Evolutionary conservation across 1,140 invertebrate genomes (phyloP), one percentile per base, ranked within the genome.

Genomic region (Triops cancriformis): DNA sequence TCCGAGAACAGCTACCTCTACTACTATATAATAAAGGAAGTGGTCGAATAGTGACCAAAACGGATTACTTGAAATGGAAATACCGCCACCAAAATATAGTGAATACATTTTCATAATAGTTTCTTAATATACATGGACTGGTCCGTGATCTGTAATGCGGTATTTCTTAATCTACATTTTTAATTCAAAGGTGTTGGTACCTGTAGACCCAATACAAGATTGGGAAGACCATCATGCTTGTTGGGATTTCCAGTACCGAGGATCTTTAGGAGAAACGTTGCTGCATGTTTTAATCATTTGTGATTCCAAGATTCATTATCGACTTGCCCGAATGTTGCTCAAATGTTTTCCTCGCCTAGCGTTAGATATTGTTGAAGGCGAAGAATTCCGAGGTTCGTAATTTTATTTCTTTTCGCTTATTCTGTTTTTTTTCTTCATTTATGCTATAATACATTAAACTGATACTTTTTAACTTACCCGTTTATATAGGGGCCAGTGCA

Each of bases 171-270:
- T 41, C 27, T 11, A 37, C 3, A 73, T 73, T 72, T n/a, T 64
- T 73, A 72, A 45, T 1, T 78, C 28, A 72, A 26, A 92, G 86
- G 90, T 95, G 0, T 89, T 91, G 1, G 85, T 95, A 72, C 92
- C 93, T 5, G 93, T 95, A 76, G 93, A 93, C 85, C 94, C 93
- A 0, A 84, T 95, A 5, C 90, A 90, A 1, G 92, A 92, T 80
- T 96, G 94, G 94, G 87, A 87, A 76, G 94, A 96, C 83, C 94
- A 97, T 83, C 91, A 94, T 79, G 94, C 94, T 0, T 98, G 96
- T 83, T 99, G 97, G 97, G 94, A 97, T 84, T 94, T 99, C 91
- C 93, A 96, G 81, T 95, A 96, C 83, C 88, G 97, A 43, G 97
- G 97, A 0, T 94, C 95, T 0, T 86, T 98, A 0, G 97, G 97